phyloP scores from a whole-genome alignment of 2,797 vertebrate genomes.

The Otolemur crassicaudatus region DNA sequence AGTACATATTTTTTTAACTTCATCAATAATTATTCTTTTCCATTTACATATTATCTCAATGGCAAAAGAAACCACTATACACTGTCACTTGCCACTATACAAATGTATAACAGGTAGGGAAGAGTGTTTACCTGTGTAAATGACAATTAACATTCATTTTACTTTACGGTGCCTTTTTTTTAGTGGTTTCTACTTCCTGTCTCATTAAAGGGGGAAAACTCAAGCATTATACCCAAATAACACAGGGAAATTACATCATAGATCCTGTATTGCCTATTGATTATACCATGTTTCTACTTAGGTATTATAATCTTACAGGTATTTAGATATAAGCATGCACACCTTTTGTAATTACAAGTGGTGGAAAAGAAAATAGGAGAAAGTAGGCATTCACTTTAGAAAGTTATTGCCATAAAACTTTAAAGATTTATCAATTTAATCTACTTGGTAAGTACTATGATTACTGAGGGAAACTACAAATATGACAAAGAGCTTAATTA shows the following conservation, averaged over 20 bases:
- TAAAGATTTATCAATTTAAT: not conserved
- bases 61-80: not conserved
- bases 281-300: not conserved
- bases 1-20: not conserved
- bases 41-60: not conserved
- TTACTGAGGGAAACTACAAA: not conserved
- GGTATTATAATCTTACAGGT: not conserved
- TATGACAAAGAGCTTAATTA: not conserved
- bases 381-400: conserved; percentile 3
- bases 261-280: not conserved
- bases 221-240: not conserved
- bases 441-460: not conserved
- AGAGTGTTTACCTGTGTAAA: not conserved
- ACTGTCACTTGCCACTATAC: not conserved
- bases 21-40: not conserved
- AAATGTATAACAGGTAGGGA: not conserved
- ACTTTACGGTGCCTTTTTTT: not conserved
- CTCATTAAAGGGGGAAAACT: conserved; percentile 21
- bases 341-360: not conserved
- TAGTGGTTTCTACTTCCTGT: not conserved
- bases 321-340: not conserved
- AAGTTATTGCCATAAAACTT: not conserved
- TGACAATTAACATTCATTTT: not conserved
- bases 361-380: not conserved
- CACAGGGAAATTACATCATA: not conserved